Evolutionary conservation across 2,113 vertebrate genomes (phyloP), one percentile per base, ranked within the genome.

Genomic region (Cairina moschata): DNA sequence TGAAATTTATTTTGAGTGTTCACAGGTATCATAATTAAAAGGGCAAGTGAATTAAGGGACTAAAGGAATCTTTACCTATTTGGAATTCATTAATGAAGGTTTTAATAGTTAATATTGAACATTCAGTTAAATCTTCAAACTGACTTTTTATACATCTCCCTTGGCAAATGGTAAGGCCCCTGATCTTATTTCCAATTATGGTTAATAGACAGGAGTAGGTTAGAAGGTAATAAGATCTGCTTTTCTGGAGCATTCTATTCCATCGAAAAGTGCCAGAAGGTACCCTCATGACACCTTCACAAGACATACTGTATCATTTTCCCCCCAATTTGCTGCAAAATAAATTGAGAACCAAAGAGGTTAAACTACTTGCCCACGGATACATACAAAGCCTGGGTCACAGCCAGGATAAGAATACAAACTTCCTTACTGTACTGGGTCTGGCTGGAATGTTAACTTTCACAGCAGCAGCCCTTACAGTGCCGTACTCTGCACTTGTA

Each of bases 321-420:
- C 29, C 36, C 50, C 50, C 85, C 50, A 56, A 1, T 94, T 94
- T 94, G 67, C 90, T 92, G 67, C 46, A 91, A 93, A 95, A 95
- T 78, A 94, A 95, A 95, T 93, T 95, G 86, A 94, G 17, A 88
- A 81, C 78, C 88, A 91, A 88, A 93, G 56, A 95, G 85, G 88
- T 93, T 91, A 95, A 80, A 63, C 52, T 86, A 42, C 68, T 91
- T 83, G 68, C 16, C 65, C 52, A 42, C 29, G 32, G 88, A 88
- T 86, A 90, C 85, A 86, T 31, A 75, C 26, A 67, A 62, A 93
- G 34, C 86, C 76, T 78, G 42, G 48, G 76, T 69, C 72, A 81
- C 34, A 65, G 60, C 60, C 72, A 78, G 44, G 56, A 54, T 90
- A 88, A 48, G 28, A 94, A 63, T 40, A 80, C 3, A 75, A 88